Evolutionary conservation across 2,797 vertebrate genomes (phyloP).

Genomic region (Megaceryle alcyon): DNA sequence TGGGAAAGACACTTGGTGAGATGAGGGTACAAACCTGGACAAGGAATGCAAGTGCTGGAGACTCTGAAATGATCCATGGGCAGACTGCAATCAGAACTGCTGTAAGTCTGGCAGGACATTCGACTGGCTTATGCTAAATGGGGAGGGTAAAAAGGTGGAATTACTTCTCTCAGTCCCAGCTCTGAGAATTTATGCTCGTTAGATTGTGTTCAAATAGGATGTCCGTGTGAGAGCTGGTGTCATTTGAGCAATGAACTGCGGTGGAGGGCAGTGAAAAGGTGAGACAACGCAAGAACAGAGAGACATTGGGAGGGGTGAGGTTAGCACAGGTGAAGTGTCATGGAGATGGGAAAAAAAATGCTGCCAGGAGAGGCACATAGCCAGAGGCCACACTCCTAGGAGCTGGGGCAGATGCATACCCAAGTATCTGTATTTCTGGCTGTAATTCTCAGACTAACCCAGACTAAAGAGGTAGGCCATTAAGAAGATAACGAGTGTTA

Average conservation of each 20-base stretch:
- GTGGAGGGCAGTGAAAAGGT: background rate
- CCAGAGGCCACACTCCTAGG: background rate
- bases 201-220: background rate
- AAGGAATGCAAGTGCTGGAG: background rate
- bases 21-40: background rate
- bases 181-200: background rate
- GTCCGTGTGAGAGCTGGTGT: background rate
- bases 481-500: background rate
- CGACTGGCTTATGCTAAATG: background rate
- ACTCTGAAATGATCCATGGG: background rate
- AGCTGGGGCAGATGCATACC: background rate
- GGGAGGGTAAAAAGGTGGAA: background rate
- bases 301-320: background rate
- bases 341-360: background rate
- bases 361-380: background rate
- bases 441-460: background rate
- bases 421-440: background rate
- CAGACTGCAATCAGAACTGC: background rate
- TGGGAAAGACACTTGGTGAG: background rate
- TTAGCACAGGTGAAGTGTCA: too few relatives aligned
- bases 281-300: background rate
- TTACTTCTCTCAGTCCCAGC: background rate
- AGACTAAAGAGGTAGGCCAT: background rate
- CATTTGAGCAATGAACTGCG: background rate
- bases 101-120: background rate